phyloP scores from a whole-genome alignment of 2,888 invertebrate species.

The Zaprionus lineosus region DNA sequence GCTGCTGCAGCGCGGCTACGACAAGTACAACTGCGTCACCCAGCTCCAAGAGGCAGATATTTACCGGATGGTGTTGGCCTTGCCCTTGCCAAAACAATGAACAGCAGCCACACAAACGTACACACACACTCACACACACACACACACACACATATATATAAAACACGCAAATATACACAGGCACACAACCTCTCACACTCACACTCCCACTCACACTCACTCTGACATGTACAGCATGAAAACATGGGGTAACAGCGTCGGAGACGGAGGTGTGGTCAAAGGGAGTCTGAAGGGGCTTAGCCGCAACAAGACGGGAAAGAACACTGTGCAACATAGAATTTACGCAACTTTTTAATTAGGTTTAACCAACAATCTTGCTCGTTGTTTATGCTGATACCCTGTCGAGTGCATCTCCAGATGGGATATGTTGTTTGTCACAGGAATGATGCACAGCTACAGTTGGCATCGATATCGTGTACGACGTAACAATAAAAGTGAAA shows the following conservation, averaged over 20 bases:
- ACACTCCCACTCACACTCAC: conserved; percentile 2
- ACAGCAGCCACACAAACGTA: not conserved
- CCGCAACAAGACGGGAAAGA: conserved; percentile 20
- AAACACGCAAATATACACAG: not conserved
- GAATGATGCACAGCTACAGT: not conserved
- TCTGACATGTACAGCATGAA: not conserved
- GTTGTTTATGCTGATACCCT: conserved; percentile 16
- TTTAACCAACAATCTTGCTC: conserved; percentile 42
- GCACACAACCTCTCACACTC: not conserved
- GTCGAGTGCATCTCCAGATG: not conserved
- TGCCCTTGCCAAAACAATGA: conserved; percentile 11
- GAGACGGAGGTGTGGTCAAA: not conserved
- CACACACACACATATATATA: conserved; percentile 1
- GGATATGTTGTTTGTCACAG: conserved; percentile 7
- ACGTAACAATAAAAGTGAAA: too few species aligned
- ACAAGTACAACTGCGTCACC: conserved; percentile 13
- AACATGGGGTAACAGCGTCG: not conserved
- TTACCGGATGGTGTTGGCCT: conserved; percentile 40
- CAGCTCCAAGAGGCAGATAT: conserved; percentile 48
- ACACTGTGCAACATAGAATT: conserved; percentile 33
- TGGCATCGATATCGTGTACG: too few species aligned
- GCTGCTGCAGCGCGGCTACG: conserved; percentile 47
- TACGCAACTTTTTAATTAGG: conserved; percentile 68
- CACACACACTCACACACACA: not conserved
- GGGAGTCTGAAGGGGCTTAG: not conserved